Base-by-base conservation (phyloP, 2,888 invertebrate species). In the Euplagia quadripunctaria region DNA sequence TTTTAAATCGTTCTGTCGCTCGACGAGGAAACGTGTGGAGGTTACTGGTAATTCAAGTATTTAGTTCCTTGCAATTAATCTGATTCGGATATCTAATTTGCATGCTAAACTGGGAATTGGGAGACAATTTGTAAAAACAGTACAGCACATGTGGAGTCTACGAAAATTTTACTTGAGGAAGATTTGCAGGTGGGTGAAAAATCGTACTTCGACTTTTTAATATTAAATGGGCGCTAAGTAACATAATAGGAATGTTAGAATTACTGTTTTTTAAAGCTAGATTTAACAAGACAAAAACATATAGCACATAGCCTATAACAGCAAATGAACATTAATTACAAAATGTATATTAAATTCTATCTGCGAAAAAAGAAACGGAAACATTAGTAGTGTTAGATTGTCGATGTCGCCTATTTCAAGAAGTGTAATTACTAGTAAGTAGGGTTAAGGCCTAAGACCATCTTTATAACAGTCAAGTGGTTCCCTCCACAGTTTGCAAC, bases 21-120 rank as follows among this genome's bases (percentile, higher is more conserved):
- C 69, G 72, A 85, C 71, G 68, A 87, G 88, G 88, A 86, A 88
- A 86, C 78, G 78, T 83, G 71, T 82, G 79, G 82, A 82, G 80
- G 82, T 85, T 87, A 82, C 74, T 63, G 79, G 41, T 81, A 69
- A 83, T 78, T 86, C 85, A 85, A 85, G 85, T 86, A 84, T 84
- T 74, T 79, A 70, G 72, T 77, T 76, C 72, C 71, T 67, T 76
- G 78, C 79, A 77, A 80, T 81, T 76, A 77, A 76, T 80, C 63
- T 75, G 52, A 73, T 77, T 79, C 64, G 55, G 69, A 79, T 77
- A 66, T 72, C n/a, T 75, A 70, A 70, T 78, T 65, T 31, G 46
- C 58, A 71, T 71, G 20, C 73, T 64, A 16, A 52, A 16, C 66
- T n/a, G n/a, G n/a, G n/a, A n/a, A n/a, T n/a, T 31, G 14, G n/a